Conservation (phyloP, 2,797 vertebrate genomes). For the Geotrypetes seraphini region DNA sequence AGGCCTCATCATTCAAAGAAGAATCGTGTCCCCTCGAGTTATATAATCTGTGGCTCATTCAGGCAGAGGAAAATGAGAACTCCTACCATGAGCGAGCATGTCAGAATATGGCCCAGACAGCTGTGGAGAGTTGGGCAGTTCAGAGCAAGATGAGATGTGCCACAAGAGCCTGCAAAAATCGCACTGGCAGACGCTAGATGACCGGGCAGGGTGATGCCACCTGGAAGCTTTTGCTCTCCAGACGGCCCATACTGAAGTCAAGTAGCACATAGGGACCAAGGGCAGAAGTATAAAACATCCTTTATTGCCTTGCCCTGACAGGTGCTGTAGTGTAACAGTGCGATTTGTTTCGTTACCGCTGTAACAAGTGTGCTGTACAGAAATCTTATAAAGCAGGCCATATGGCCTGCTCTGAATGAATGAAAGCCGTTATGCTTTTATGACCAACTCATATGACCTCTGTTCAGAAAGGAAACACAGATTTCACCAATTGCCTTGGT, state of each 20-base stretch:
- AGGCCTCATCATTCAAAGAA: no score
- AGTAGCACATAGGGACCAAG: constrained; percentile 34
- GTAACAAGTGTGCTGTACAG: constrained; percentile 41
- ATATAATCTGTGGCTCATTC: no score
- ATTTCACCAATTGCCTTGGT: constrained; percentile 42
- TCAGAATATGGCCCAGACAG: no score
- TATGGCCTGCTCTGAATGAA: constrained; percentile 51
- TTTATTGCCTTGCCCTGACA: constrained; percentile 47
- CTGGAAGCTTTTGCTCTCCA: constrained; percentile 27
- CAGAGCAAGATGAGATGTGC: no score
- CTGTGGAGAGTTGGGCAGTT: no score
- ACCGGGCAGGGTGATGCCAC: constrained; percentile 34
- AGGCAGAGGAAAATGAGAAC: no score
- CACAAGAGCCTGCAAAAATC: no score
- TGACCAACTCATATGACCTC: constrained; percentile 45
- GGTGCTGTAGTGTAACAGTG: constrained; percentile 48
- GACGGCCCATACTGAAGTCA: constrained; percentile 14
- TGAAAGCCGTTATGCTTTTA: constrained; percentile 51
- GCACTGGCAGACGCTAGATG: no score
- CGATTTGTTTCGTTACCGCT: constrained; percentile 55
- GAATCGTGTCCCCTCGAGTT: no score
- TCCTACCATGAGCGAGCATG: no score
- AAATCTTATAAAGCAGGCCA: constrained; percentile 49
- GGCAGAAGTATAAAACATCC: constrained; percentile 49
- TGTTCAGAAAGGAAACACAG: constrained; percentile 35